phyloP scores from a whole-genome alignment of 2,797 vertebrate genomes.

The Craterocephalus amniculus region DNA sequence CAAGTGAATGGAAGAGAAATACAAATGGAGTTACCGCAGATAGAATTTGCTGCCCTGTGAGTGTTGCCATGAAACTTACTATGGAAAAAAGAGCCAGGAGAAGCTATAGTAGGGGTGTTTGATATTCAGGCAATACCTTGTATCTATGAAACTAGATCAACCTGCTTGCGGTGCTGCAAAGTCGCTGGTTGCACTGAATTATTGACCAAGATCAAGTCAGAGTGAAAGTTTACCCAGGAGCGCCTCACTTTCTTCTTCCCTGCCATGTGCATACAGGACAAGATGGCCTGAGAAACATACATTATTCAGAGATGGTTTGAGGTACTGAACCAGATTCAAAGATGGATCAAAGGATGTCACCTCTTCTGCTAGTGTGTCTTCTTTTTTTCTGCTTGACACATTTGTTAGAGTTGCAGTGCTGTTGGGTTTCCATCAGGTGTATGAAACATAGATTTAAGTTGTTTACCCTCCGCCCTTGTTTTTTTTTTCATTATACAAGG shows the following conservation, averaged over 20 bases:
- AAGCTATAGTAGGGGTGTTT: constrained; percentile 27
- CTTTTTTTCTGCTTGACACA: background rate
- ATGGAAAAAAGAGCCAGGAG: constrained; percentile 7
- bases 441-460: background rate
- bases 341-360: constrained; percentile 26
- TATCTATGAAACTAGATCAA: constrained; percentile 10
- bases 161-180: constrained; percentile 35
- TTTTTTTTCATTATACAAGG: background rate
- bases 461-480: too few species aligned
- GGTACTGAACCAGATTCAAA: constrained; percentile 27
- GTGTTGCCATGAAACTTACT: constrained; percentile 12
- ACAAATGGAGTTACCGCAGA: background rate
- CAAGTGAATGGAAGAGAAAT: background rate
- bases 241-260: constrained; percentile 45
- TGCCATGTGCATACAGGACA: constrained; percentile 25
- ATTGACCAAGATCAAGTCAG: constrained; percentile 71
- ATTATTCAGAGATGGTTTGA: constrained; percentile 63
- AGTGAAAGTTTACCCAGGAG: constrained; percentile 74
- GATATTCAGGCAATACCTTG: constrained; percentile 43
- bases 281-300: constrained; percentile 41
- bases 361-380: background rate
- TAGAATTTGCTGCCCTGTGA: constrained; percentile 6
- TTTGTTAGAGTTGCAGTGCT: background rate
- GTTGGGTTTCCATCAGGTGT: background rate
- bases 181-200: constrained; percentile 72